phyloP scores from a whole-genome alignment of 2,113 vertebrate genomes.

The Spea multiplicata region DNA sequence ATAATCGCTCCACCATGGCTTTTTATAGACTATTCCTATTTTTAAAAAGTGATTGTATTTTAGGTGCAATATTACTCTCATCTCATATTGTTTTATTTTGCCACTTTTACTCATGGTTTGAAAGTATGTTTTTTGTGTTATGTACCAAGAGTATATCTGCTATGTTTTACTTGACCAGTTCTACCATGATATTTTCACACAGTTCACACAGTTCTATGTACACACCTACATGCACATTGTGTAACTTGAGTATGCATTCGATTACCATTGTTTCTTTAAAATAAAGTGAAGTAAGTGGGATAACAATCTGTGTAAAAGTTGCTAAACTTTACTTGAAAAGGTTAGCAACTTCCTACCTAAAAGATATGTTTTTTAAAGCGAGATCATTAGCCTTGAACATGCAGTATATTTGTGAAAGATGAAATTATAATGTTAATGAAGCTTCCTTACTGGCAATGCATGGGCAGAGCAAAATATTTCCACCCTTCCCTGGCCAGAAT shows the following conservation, averaged over 20 bases:
- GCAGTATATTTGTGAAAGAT: no score
- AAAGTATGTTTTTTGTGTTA: not conserved
- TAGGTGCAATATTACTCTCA: not conserved
- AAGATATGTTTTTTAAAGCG: no score
- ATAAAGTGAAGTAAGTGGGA: conserved; percentile 4
- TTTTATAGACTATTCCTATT: no score
- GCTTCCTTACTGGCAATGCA: no score
- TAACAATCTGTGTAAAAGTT: no score
- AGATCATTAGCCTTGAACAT: no score
- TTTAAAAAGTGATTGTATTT: not conserved
- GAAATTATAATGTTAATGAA: no score
- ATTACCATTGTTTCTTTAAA: conserved; percentile 10
- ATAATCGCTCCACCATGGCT: no score
- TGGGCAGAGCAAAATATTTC: no score
- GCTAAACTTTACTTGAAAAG: no score
- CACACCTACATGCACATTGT: conserved; percentile 25
- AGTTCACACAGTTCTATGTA: conserved; percentile 27
- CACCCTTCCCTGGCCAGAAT: no score
- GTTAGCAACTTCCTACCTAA: no score
- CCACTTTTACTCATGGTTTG: not conserved
- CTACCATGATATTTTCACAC: conserved; percentile 40
- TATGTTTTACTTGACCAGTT: conserved; percentile 31
- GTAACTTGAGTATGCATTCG: conserved; percentile 27
- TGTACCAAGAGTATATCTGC: conserved; percentile 9
- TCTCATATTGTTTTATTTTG: not conserved